These are phyloP conservation scores for Salvelinus namaycush DNA, from an alignment of 2,113 vertebrate genomes.

Conservation along the genomic window DNA sequence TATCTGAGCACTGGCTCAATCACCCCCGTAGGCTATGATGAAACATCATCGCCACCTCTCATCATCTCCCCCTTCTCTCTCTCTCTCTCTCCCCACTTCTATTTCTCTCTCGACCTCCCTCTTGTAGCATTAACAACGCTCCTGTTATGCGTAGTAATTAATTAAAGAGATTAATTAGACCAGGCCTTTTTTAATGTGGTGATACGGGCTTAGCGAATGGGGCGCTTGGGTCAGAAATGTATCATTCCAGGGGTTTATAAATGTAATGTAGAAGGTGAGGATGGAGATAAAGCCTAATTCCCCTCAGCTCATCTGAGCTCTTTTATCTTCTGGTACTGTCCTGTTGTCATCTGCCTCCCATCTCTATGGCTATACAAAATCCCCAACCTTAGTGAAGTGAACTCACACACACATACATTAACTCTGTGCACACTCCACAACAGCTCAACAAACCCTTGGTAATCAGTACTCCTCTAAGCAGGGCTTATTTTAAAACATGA, in stretches of 20 bases:
- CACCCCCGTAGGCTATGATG: slow-evolving; percentile 20
- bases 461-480: too few species aligned
- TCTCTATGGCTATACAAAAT: background rate
- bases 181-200: background rate
- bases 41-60: slow-evolving; percentile 8
- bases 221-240: background rate
- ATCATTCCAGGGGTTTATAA: slow-evolving; percentile 19
- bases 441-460: too few species aligned
- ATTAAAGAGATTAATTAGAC: slow-evolving; percentile 45
- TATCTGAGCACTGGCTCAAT: slow-evolving; percentile 38
- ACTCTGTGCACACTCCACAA: background rate
- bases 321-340: too few species aligned
- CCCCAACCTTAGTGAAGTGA: slow-evolving; percentile 27
- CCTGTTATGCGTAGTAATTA: slow-evolving; percentile 28
- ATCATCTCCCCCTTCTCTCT: background rate
- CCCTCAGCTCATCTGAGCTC: slow-evolving; percentile 8
- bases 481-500: too few species aligned
- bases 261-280: slow-evolving; percentile 13
- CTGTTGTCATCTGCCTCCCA: too few species aligned
- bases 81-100: background rate
- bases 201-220: background rate
- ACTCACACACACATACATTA: slow-evolving; percentile 9
- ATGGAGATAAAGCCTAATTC: slow-evolving; percentile 17
- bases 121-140: background rate
- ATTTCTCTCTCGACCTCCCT: too few species aligned